Evolutionary conservation across 2,888 invertebrate genomes (phyloP).

Genomic region (Resseliella maxima): DNA sequence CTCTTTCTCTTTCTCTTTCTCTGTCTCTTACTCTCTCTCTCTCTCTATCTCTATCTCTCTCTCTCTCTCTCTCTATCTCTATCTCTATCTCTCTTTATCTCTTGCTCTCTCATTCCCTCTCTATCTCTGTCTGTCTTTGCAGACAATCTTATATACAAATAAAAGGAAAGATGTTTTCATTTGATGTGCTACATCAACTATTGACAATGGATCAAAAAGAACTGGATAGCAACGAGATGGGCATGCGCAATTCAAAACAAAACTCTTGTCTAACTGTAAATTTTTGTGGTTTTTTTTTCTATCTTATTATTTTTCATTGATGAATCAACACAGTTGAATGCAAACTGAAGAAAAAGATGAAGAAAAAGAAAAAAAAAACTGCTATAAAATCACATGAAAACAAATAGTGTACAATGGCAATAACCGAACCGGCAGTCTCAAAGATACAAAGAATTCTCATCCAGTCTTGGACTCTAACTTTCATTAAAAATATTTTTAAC

Average conservation of each 20-base stretch:
- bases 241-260: slow-evolving; percentile 47
- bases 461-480: slow-evolving; percentile 22
- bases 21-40: too few relatives aligned
- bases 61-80: too few relatives aligned
- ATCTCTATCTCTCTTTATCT: too few relatives aligned
- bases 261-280: slow-evolving; percentile 1
- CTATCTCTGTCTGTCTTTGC: too few relatives aligned
- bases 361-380: not conserved
- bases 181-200: not conserved
- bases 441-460: not conserved
- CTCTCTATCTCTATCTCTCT: too few relatives aligned
- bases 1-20: too few relatives aligned
- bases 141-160: not conserved
- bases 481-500: not conserved
- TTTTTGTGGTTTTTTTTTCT: slow-evolving; percentile 54
- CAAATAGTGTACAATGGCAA: slow-evolving; percentile 5
- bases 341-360: not conserved
- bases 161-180: slow-evolving; percentile 20
- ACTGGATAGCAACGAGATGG: slow-evolving; percentile 22
- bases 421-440: not conserved
- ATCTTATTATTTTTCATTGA: too few relatives aligned
- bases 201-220: slow-evolving; percentile 25
- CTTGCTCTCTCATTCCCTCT: too few relatives aligned
- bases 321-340: not conserved
- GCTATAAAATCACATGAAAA: slow-evolving; percentile 9